These are phyloP conservation scores for Sitophilus oryzae DNA, from an alignment of 1,140 invertebrate species.

Conservation along the genomic window DNA sequence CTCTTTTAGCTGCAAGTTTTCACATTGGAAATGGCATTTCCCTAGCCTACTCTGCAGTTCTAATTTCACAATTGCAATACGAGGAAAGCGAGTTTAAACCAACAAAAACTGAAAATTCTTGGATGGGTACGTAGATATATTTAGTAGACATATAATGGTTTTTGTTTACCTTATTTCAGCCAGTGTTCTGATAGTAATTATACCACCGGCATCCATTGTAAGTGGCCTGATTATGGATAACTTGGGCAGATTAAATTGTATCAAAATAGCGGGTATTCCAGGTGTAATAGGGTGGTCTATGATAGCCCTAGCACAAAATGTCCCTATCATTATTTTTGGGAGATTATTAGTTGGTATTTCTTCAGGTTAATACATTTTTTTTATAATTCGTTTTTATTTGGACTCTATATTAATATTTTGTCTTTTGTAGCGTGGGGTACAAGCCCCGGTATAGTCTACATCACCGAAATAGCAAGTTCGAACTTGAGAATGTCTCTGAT, in stretches of 20 bases:
- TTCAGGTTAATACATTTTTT: conserved; percentile 38
- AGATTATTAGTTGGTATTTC: conserved; percentile 59
- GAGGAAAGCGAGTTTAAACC: conserved; percentile 41
- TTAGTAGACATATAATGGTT: neutral
- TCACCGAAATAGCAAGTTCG: conserved; percentile 54
- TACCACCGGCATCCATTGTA: conserved; percentile 50
- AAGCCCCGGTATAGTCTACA: conserved; percentile 55
- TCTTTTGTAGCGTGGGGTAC: conserved; percentile 46
- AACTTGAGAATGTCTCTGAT: conserved; percentile 51
- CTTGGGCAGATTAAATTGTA: conserved; percentile 55
- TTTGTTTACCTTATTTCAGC: conserved; percentile 42
- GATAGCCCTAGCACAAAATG: conserved; percentile 49
- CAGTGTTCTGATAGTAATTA: conserved; percentile 50
- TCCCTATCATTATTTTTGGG: conserved; percentile 52
- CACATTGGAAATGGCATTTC: conserved; percentile 53
- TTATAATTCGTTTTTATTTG: neutral
- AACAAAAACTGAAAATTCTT: conserved; percentile 46
- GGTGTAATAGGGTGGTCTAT: conserved; percentile 57
- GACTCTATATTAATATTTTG: neutral
- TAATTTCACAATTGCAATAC: conserved; percentile 51
- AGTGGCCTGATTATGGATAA: conserved; percentile 57
- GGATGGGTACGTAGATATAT: conserved; percentile 44
- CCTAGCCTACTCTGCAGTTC: conserved; percentile 53
- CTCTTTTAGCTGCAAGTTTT: conserved; percentile 49
- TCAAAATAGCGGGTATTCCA: conserved; percentile 56